Conservation (phyloP, 1,140 invertebrate genomes). For the Leptinotarsa defecta region DNA sequence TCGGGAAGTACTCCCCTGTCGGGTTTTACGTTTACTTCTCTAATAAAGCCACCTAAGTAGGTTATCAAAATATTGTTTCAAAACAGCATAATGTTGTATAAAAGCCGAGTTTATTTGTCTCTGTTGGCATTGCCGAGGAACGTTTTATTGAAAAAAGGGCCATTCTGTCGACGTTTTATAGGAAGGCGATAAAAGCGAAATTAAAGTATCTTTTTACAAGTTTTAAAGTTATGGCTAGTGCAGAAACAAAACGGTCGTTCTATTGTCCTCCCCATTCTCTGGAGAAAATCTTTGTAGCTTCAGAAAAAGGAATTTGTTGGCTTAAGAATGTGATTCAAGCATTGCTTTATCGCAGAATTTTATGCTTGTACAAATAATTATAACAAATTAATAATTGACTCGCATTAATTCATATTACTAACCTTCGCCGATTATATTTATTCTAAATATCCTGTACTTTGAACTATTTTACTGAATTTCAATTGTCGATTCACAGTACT, state of each 20-base stretch:
- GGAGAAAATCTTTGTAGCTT: no score
- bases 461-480: no score
- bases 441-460: no score
- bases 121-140: not conserved
- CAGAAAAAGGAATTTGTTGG: no score
- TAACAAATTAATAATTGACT: no score
- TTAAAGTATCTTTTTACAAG: not conserved
- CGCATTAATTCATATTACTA: no score
- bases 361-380: no score
- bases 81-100: conserved; percentile 6
- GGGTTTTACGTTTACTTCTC: not conserved
- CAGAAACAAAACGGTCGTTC: not conserved
- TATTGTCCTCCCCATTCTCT: not conserved
- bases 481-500: no score
- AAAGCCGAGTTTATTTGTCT: conserved; percentile 1
- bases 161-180: not conserved
- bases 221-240: not conserved
- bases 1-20: not conserved
- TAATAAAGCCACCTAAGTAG: conserved; percentile 1
- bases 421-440: no score
- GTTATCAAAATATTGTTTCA: conserved; percentile 6
- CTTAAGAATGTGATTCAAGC: no score
- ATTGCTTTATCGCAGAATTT: no score
- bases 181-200: not conserved
- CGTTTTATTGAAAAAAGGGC: not conserved